Conservation (phyloP, 2,113 vertebrate genomes). For the Platichthys flesus region DNA sequence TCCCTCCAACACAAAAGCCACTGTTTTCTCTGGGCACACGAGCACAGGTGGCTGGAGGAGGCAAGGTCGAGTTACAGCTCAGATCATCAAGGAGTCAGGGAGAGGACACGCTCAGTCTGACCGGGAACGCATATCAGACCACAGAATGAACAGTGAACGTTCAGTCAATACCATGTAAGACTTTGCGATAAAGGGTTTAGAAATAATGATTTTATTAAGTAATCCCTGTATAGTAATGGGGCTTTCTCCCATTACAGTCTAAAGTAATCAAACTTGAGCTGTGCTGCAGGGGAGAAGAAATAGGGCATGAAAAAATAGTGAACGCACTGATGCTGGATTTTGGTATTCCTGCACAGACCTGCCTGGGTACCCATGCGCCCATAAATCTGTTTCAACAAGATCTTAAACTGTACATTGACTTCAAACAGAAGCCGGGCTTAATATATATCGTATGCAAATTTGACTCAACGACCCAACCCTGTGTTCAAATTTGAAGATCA, state of each 20-base stretch:
- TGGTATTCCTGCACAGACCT: slow-evolving; percentile 37
- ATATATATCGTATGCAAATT: neutral
- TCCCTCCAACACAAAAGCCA: slow-evolving; percentile 79
- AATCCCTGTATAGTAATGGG: neutral
- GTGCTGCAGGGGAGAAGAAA: neutral
- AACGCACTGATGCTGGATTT: slow-evolving; percentile 27
- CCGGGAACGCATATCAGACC: neutral
- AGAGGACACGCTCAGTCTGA: slow-evolving; percentile 42
- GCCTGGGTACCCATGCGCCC: neutral
- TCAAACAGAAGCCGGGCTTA: neutral
- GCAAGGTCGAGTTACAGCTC: slow-evolving; percentile 73
- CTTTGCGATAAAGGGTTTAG: neutral
- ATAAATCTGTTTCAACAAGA: slow-evolving; percentile 39
- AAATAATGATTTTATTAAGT: slow-evolving; percentile 1
- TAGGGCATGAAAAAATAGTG: slow-evolving; percentile 7
- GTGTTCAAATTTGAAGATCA: slow-evolving; percentile 12
- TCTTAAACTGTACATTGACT: slow-evolving; percentile 5
- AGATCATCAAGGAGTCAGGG: slow-evolving; percentile 42
- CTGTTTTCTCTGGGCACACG: slow-evolving; percentile 75
- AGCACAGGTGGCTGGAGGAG: slow-evolving; percentile 81
- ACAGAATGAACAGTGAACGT: neutral
- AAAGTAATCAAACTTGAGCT: slow-evolving; percentile 5
- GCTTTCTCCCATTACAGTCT: neutral
- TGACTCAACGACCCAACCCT: neutral
- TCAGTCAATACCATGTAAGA: neutral